Conservation (phyloP, 2,113 vertebrate species). For the Corvus moneduloides region DNA sequence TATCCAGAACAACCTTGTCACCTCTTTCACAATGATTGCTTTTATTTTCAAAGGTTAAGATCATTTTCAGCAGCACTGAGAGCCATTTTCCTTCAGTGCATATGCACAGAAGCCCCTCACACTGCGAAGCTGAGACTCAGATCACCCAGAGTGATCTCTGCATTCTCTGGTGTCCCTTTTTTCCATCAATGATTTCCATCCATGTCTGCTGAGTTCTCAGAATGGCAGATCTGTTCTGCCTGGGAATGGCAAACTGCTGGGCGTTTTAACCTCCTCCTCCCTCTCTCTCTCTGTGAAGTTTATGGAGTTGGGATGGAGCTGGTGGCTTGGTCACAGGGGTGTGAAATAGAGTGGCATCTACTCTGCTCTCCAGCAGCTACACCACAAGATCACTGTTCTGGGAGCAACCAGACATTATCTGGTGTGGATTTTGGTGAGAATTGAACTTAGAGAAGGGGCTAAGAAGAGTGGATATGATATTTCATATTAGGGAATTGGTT, state of each 20-base stretch:
- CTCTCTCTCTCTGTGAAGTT: not conserved
- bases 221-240: not conserved
- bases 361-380: not conserved
- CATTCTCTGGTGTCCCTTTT: not conserved
- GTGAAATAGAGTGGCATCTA: not conserved
- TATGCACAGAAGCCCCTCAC: not conserved
- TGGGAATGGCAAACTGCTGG: not conserved
- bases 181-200: not conserved
- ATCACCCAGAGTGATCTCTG: not conserved
- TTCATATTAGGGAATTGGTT: not conserved
- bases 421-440: not conserved
- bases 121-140: not conserved
- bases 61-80: not conserved
- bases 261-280: not conserved
- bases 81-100: not conserved
- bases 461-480: not conserved
- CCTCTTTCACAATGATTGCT: not conserved
- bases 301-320: not conserved
- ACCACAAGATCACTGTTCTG: not conserved
- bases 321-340: not conserved
- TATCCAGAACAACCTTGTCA: slow-evolving; percentile 1
- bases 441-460: not conserved
- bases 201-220: not conserved
- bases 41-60: slow-evolving; percentile 36
- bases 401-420: not conserved